phyloP scores from a whole-genome alignment of 2,797 vertebrate genomes.

The Manis crassicaudata region DNA sequence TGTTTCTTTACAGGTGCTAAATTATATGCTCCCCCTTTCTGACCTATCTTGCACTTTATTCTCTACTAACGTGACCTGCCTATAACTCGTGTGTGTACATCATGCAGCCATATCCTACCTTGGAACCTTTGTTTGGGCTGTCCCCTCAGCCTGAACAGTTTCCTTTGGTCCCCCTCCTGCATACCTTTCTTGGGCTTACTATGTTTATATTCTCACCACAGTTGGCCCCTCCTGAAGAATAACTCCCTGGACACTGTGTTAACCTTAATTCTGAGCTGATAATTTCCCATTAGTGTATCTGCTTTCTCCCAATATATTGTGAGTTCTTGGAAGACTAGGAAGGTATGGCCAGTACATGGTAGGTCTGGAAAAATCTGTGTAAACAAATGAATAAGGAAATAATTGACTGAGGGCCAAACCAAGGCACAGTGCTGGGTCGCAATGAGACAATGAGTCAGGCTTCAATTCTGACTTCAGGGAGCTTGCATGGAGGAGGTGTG shows the following conservation, averaged over 20 bases:
- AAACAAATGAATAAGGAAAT: not conserved
- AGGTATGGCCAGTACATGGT: not conserved
- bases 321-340: not conserved
- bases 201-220: not conserved
- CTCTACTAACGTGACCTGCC: not conserved
- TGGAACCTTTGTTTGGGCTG: not conserved
- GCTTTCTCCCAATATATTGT: not conserved
- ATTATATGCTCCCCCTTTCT: not conserved
- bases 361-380: not conserved
- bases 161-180: not conserved
- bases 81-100: accelerated
- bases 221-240: not conserved
- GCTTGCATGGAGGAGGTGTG: not conserved
- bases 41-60: not conserved
- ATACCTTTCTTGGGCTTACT: not conserved
- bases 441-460: not conserved
- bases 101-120: not conserved
- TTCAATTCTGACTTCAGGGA: not conserved
- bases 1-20: not conserved
- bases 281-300: not conserved
- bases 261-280: not conserved
- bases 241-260: too few relatives aligned
- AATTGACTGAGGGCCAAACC: not conserved
- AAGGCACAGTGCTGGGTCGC: not conserved
- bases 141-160: not conserved